Percentiles rank a stretch among this genome's conserved stretches.
Conservation (phyloP, 2,113 vertebrate species). For the Centrocercus urophasianus region DNA sequence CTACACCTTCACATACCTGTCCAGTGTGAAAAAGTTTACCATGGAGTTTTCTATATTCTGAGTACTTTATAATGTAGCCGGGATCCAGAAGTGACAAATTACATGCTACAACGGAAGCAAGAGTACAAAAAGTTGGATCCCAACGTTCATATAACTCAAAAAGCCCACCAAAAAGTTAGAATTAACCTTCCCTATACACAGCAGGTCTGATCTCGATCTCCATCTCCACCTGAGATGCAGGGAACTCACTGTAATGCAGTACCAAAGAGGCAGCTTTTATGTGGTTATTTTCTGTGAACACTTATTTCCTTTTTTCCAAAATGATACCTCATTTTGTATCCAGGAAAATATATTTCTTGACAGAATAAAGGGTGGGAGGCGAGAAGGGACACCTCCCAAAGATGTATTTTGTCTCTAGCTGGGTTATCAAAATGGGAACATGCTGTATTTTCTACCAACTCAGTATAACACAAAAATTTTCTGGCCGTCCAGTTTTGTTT, state of each 20-base stretch:
- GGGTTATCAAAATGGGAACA: not conserved
- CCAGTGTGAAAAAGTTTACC: not conserved
- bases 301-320: not conserved
- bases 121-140: not conserved
- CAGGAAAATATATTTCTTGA: slow-evolving; percentile 37
- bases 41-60: not conserved
- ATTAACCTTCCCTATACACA: not conserved
- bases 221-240: not conserved
- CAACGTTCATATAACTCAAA: not conserved
- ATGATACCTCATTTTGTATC: not conserved
- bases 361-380: not conserved
- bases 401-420: not conserved
- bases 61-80: not conserved
- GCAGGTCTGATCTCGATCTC: not conserved
- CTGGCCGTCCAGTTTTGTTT: not conserved
- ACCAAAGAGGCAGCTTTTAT: not conserved
- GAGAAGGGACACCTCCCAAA: slow-evolving; percentile 4
- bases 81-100: not conserved
- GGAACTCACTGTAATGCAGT: not conserved
- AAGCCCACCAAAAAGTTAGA: not conserved
- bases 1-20: not conserved
- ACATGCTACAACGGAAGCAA: not conserved
- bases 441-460: not conserved
- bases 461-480: not conserved
- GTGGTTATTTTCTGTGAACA: not conserved